phyloP scores from a whole-genome alignment of 2,113 vertebrate genomes.

The Morone chrysops region DNA sequence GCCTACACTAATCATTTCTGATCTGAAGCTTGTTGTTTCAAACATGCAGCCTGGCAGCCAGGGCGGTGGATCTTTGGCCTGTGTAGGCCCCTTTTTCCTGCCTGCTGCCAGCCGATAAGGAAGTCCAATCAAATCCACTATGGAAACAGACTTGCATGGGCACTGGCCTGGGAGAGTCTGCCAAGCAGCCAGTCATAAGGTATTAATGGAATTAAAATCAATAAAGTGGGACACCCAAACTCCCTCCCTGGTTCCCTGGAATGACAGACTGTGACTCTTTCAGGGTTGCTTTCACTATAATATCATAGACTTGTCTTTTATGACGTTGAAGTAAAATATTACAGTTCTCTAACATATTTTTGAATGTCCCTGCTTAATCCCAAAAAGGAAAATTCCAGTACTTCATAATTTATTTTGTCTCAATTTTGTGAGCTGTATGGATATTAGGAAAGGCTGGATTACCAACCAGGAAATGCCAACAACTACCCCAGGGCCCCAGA shows the following conservation, averaged over 20 bases:
- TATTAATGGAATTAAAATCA: slow-evolving; percentile 80
- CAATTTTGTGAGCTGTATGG: background rate
- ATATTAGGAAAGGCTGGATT: background rate
- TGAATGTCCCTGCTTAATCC: background rate
- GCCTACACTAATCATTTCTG: slow-evolving; percentile 60
- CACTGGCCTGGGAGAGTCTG: slow-evolving; percentile 41
- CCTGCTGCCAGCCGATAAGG: slow-evolving; percentile 78
- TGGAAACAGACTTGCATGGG: slow-evolving; percentile 64
- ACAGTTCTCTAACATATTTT: background rate
- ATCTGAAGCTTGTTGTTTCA: slow-evolving; percentile 69
- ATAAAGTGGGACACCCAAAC: slow-evolving; percentile 56
- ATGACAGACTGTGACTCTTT: slow-evolving; percentile 10
- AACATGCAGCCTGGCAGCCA: slow-evolving; percentile 50
- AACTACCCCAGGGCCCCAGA: background rate
- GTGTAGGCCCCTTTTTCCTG: slow-evolving; percentile 63
- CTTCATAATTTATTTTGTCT: background rate
- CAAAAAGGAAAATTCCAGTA: background rate
- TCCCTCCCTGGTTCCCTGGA: slow-evolving; percentile 12
- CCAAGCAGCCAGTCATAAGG: slow-evolving; percentile 57
- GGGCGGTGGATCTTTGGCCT: slow-evolving; percentile 52
- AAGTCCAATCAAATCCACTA: slow-evolving; percentile 60
- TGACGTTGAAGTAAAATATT: no score
- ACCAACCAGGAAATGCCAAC: background rate
- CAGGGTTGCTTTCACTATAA: background rate
- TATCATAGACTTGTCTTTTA: no score